Evolutionary conservation across 2,113 vertebrate genomes (phyloP).

Genomic region (Ptyas mucosa): DNA sequence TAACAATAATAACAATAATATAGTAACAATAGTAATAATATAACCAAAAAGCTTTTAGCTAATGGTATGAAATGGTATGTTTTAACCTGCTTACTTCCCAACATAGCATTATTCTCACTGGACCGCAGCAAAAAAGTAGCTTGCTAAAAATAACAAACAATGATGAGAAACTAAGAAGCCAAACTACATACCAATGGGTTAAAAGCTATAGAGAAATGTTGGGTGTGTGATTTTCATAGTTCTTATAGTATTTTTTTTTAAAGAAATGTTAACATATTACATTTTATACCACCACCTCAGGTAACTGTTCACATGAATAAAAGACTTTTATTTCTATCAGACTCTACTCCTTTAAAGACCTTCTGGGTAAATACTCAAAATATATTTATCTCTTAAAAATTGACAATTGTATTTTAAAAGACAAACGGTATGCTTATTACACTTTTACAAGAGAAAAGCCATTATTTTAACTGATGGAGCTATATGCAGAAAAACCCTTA

Average conservation of each 20-base stretch:
- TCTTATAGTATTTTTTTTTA: slow-evolving; percentile 46
- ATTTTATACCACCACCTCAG: slow-evolving; percentile 58
- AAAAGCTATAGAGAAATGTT: slow-evolving; percentile 37
- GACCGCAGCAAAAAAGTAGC: background rate
- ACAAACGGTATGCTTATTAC: slow-evolving; percentile 64
- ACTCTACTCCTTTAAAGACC: slow-evolving; percentile 58
- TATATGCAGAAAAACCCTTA: slow-evolving; percentile 19
- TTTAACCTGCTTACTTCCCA: background rate
- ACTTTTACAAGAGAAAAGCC: slow-evolving; percentile 54
- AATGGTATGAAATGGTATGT: background rate
- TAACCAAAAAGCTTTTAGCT: too few relatives aligned
- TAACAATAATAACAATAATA: too few relatives aligned
- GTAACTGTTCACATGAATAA: slow-evolving; percentile 69
- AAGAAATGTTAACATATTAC: slow-evolving; percentile 37
- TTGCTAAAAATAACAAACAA: background rate
- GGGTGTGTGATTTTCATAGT: slow-evolving; percentile 56
- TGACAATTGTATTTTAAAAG: slow-evolving; percentile 73
- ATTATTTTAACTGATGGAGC: slow-evolving; percentile 62
- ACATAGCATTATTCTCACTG: background rate
- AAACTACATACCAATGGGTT: background rate
- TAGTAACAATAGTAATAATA: too few relatives aligned
- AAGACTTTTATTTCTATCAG: slow-evolving; percentile 68
- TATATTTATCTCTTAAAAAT: slow-evolving; percentile 68
- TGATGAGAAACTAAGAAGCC: background rate
- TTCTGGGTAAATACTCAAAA: slow-evolving; percentile 60